Conservation (phyloP, 2,797 vertebrate genomes). For the Muscicapa comitata region DNA sequence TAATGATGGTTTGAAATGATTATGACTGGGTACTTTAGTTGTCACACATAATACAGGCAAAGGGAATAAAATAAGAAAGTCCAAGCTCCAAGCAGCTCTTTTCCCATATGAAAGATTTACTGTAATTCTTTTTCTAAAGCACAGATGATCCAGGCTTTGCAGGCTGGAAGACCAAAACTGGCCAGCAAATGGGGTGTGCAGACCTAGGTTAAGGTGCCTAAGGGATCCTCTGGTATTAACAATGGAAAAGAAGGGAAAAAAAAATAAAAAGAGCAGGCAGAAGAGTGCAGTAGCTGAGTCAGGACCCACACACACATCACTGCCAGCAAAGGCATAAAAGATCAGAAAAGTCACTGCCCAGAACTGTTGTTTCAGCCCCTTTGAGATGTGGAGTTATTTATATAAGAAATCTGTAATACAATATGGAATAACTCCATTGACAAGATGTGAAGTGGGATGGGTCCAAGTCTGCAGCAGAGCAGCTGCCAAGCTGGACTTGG, state of each 20-base stretch:
- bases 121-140: not conserved
- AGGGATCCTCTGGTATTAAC: not conserved
- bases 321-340: not conserved
- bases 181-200: not conserved
- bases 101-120: not conserved
- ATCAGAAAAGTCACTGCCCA: not conserved
- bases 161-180: not conserved
- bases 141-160: not conserved
- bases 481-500: conserved; percentile 24
- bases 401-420: not conserved
- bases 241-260: not conserved
- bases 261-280: not conserved
- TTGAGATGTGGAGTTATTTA: not conserved
- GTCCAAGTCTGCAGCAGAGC: not conserved
- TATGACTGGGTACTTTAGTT: not conserved
- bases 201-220: not conserved
- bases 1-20: not conserved
- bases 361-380: not conserved
- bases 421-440: not conserved
- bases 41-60: not conserved
- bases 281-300: conserved; percentile 19
- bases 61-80: not conserved
- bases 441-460: not conserved
- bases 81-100: not conserved
- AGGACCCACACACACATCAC: not conserved